Evolutionary conservation across 2,888 invertebrate species (phyloP), one percentile per base, ranked within the genome.

Genomic region (Cryptosula pallasiana): DNA sequence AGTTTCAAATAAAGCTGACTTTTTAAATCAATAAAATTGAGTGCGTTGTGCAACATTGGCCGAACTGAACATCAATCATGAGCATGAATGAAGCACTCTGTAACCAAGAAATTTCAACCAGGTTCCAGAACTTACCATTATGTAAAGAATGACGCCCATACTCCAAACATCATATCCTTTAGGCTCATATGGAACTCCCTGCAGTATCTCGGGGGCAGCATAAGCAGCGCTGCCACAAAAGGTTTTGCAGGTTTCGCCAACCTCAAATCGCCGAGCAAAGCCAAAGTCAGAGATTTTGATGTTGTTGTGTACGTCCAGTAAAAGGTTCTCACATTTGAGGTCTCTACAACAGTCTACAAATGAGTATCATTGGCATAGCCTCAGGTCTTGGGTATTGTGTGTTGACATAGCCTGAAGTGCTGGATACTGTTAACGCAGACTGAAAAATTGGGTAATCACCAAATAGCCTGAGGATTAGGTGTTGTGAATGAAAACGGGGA

Each of bases 261-360:
- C 54, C 35, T 78, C 76, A 85, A 86, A 79, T 77, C 95, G 88
- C 13, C 80, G 77, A 0, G 94, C 92, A 83, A 95, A 95, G 34
- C 96, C 95, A 83, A 96, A 96, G 86, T 96, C 95, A 1, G 94
- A 94, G 71, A 96, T 86, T 84, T 93, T 93, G 25, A 92, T 88
- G 79, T 91, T 92, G 81, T 90, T 90, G 81, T 91, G 81, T 25
- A 76, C 77, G 77, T 86, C 84, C 55, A 87, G 77, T n/a, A 87
- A 79, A 27, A 92, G 87, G 79, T 93, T 93, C 85, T 93, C 93
- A 81, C 92, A 92, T 84, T 93, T 93, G 77, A 93, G 85, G 84
- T 93, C 93, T 71, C 95, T 89, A 77, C 1, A 73, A 75, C 36
- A 35, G 20, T 45, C 45, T 45, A 20, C 45, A 45, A 45, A 45